Evolutionary conservation across 2,888 invertebrate species (phyloP).

Genomic region (Cactoblastis cactorum): DNA sequence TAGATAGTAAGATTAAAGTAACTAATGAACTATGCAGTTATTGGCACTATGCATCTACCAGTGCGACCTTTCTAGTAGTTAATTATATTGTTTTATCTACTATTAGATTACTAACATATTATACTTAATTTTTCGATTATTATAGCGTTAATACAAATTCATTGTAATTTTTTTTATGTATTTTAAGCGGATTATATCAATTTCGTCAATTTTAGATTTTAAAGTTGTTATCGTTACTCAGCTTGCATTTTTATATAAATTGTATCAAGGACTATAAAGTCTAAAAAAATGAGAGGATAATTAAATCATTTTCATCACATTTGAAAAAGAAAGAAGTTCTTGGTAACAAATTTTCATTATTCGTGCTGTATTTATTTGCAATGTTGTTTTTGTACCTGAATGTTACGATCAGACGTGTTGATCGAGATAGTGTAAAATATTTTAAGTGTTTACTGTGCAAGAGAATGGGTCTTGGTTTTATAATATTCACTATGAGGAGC

Average conservation of each 20-base stretch:
- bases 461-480: constrained; percentile 39
- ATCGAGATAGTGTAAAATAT: constrained; percentile 37
- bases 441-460: constrained; percentile 67
- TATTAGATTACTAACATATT: constrained; percentile 27
- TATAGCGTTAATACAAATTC: constrained; percentile 47
- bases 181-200: constrained; percentile 76
- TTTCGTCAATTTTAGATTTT: constrained; percentile 78
- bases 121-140: constrained; percentile 37
- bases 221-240: constrained; percentile 56
- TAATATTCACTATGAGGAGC: constrained; percentile 53
- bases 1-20: constrained; percentile 76
- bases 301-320: not conserved
- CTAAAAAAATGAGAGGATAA: not conserved
- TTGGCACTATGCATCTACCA: constrained; percentile 72
- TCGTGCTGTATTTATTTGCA: constrained; percentile 27
- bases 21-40: constrained; percentile 72
- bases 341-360: constrained; percentile 26
- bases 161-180: constrained; percentile 48
- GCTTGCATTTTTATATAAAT: constrained; percentile 42
- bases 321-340: constrained; percentile 15
- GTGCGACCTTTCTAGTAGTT: constrained; percentile 39
- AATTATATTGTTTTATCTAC: constrained; percentile 36
- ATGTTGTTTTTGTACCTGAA: constrained; percentile 34
- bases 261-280: constrained; percentile 16
- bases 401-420: constrained; percentile 26